Evolutionary conservation across 1,140 invertebrate species (phyloP).

Genomic region (Metaphire vulgaris): DNA sequence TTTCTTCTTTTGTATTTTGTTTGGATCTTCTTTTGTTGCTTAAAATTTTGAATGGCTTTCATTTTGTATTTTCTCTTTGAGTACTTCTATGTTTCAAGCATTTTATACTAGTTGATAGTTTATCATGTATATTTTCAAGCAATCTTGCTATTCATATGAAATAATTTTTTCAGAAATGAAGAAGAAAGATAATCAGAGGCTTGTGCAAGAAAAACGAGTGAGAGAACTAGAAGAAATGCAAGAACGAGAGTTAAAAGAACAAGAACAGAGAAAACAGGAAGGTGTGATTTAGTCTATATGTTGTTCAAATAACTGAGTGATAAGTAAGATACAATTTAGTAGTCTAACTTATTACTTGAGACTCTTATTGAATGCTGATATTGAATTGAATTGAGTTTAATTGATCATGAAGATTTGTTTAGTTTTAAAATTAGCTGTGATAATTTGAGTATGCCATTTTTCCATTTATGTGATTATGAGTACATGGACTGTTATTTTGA

Average conservation of each 20-base stretch:
- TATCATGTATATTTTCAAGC: neutral
- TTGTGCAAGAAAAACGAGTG: slow-evolving; percentile 45
- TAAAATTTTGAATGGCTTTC: slow-evolving; percentile 25
- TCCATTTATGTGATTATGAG: no score
- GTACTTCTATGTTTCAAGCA: neutral
- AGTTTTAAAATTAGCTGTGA: no score
- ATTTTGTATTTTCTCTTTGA: neutral
- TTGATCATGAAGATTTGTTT: neutral
- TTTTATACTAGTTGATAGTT: neutral
- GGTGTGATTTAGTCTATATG: neutral
- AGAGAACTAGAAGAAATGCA: slow-evolving; percentile 34
- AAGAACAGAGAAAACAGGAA: slow-evolving; percentile 8
- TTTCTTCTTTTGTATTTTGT: no score
- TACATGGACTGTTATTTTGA: no score
- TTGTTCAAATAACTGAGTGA: no score
- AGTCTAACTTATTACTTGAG: neutral
- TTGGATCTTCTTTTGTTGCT: neutral
- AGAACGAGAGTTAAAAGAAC: slow-evolving; percentile 2
- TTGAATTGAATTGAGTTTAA: neutral
- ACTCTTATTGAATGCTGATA: neutral
- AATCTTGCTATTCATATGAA: neutral
- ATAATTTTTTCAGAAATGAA: slow-evolving; percentile 21
- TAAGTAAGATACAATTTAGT: no score
- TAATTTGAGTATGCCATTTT: no score
- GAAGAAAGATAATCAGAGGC: slow-evolving; percentile 11